phyloP scores from a whole-genome alignment of 2,797 vertebrate genomes.

The Anisognathus igniventris region DNA sequence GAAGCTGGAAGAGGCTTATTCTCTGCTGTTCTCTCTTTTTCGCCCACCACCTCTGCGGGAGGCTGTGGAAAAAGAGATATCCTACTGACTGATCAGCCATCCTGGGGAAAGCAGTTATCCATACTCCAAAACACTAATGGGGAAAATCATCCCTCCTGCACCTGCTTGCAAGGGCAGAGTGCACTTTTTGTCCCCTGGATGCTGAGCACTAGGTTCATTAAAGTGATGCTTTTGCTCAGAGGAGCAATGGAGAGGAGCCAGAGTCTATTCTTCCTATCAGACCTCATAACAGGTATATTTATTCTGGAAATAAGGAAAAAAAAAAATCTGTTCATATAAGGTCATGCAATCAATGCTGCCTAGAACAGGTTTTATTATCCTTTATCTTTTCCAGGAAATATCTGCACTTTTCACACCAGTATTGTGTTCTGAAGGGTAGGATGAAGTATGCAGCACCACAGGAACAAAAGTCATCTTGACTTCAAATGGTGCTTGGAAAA shows the following conservation, averaged over 20 bases:
- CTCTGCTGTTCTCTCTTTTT: neutral
- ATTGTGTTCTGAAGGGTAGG: neutral
- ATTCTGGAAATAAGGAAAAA: neutral
- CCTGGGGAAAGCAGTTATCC: neutral
- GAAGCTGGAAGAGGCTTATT: neutral
- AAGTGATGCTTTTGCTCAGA: neutral
- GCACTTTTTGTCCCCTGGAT: neutral
- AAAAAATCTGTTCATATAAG: neutral
- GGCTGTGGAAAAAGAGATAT: neutral
- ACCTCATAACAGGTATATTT: neutral
- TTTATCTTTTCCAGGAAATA: neutral
- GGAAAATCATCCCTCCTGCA: neutral
- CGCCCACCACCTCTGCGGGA: fast-evolving
- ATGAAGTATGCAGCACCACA: neutral
- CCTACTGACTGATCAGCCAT: neutral
- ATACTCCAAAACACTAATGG: neutral
- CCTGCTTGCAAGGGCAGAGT: neutral
- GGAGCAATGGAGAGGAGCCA: neutral
- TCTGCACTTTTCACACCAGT: neutral
- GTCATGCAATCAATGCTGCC: neutral
- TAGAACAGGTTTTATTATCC: neutral
- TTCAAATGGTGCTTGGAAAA: neutral
- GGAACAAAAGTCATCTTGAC: neutral
- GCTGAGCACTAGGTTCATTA: neutral
- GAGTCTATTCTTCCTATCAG: neutral